phyloP scores from a whole-genome alignment of 2,113 vertebrate species.

The Xiphophorus maculatus region DNA sequence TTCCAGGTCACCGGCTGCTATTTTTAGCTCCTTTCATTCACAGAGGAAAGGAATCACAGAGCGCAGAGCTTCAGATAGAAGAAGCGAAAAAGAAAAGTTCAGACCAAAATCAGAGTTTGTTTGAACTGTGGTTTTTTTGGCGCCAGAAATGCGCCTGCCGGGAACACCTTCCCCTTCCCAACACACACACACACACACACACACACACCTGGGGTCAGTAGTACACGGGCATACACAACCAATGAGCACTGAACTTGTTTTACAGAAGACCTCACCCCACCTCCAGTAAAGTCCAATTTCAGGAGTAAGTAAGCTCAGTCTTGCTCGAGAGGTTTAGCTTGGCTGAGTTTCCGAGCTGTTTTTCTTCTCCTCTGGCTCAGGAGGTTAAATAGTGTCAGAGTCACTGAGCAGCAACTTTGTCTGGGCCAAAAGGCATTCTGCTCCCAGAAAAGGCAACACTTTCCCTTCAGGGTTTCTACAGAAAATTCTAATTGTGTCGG shows the following conservation, averaged over 20 bases:
- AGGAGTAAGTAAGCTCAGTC: conserved; percentile 55
- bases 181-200: conserved; percentile 35
- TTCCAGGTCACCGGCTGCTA: conserved; percentile 68
- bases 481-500: conserved; percentile 38
- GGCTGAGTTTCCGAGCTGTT: conserved; percentile 54
- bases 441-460: conserved; percentile 57
- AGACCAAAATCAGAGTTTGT: conserved; percentile 69
- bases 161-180: conserved; percentile 63
- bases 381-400: conserved; percentile 68
- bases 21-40: conserved; percentile 59
- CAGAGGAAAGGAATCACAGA: conserved; percentile 60
- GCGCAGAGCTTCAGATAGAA: conserved; percentile 55
- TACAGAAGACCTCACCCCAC: conserved; percentile 48
- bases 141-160: conserved; percentile 63
- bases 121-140: conserved; percentile 73
- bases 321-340: conserved; percentile 63
- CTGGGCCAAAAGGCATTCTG: conserved; percentile 55
- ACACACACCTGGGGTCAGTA: conserved; percentile 64
- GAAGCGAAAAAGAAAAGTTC: conserved; percentile 39
- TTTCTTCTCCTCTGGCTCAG: conserved; percentile 65
- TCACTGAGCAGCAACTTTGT: conserved; percentile 52
- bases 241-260: conserved; percentile 48
- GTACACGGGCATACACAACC: conserved; percentile 38
- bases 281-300: conserved; percentile 63
- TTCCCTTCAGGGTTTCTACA: conserved; percentile 32